phyloP scores from a whole-genome alignment of 1,140 invertebrate genomes.

The Nymphalis io region DNA sequence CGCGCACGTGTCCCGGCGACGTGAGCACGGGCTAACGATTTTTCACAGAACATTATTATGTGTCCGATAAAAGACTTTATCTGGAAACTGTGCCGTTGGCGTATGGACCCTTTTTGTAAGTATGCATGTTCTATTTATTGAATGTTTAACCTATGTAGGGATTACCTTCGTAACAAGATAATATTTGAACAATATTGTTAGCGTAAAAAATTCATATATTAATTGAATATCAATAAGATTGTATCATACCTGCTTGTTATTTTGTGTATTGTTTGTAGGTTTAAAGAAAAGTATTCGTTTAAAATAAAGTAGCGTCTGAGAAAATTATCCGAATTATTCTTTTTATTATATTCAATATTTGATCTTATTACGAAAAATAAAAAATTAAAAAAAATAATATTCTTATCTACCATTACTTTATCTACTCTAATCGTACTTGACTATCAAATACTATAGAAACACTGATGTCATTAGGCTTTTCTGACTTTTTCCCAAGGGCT shows the following conservation, averaged over 20 bases:
- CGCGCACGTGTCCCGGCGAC: slow-evolving; percentile 64
- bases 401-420: background rate
- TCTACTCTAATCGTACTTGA: background rate
- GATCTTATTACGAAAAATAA: no score
- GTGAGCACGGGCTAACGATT: slow-evolving; percentile 71
- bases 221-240: background rate
- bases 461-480: slow-evolving; percentile 61
- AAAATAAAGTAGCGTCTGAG: no score
- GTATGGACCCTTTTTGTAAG: slow-evolving; percentile 48
- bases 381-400: no score
- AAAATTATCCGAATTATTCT: no score
- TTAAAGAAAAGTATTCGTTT: no score
- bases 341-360: no score
- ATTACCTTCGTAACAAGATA: background rate
- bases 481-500: slow-evolving; percentile 45
- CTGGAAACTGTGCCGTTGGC: slow-evolving; percentile 52
- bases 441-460: slow-evolving; percentile 16
- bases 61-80: slow-evolving; percentile 62
- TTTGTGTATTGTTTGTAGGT: no score
- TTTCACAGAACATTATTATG: slow-evolving; percentile 71
- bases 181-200: slow-evolving; percentile 1
- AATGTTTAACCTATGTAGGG: slow-evolving; percentile 22
- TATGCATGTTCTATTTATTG: slow-evolving; percentile 29
- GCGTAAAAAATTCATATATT: background rate
- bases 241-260: background rate